Conservation (phyloP, 2,113 vertebrate genomes). For the Zosterops japonicus region DNA sequence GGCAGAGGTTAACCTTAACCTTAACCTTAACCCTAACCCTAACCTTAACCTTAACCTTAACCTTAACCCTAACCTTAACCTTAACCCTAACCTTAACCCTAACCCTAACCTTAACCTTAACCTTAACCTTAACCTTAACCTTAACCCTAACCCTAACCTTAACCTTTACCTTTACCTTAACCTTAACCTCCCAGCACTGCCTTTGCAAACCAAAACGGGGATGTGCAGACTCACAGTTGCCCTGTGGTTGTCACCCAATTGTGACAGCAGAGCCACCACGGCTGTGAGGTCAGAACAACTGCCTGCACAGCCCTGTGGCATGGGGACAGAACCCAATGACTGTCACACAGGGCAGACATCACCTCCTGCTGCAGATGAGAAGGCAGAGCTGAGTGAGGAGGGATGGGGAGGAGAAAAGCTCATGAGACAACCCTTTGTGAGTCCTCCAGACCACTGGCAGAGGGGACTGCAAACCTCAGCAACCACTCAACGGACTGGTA, state of each 20-base stretch:
- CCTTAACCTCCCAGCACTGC: background rate
- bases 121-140: no score
- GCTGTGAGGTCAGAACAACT: background rate
- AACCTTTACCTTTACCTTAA: no score
- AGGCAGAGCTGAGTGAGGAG: background rate
- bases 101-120: no score
- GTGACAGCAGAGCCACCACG: background rate
- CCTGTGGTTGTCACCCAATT: fast-evolving
- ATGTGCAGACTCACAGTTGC: fast-evolving
- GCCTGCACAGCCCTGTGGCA: background rate
- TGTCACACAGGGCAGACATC: background rate
- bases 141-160: no score
- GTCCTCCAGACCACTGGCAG: background rate
- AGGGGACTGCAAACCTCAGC: background rate
- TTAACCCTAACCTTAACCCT: no score
- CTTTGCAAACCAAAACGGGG: background rate
- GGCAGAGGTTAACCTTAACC: background rate
- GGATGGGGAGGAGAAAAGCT: background rate
- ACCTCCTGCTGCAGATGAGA: background rate
- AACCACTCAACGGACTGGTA: fast-evolving
- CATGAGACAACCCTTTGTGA: fast-evolving
- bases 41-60: no score
- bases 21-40: no score
- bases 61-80: no score
- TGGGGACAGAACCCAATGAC: background rate